Base-by-base conservation (phyloP, 2,888 invertebrate species). In the Autographa pulchrina region DNA sequence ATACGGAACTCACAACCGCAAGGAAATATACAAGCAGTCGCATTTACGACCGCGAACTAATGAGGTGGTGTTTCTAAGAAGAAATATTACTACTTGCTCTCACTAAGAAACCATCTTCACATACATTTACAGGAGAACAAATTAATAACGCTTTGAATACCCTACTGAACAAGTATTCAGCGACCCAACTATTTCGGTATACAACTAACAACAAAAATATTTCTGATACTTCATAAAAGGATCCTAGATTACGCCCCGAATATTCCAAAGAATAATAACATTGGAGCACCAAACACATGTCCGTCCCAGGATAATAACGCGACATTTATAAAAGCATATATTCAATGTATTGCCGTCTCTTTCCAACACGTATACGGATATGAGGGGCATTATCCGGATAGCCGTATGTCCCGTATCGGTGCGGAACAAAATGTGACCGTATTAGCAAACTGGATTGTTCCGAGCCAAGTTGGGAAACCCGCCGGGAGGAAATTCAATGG, bases 371-470 rank as follows among this genome's bases (percentile, higher is more conserved):
- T 52, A 52, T 75, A 16, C 62, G 38, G 60, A 83, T 68, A 68
- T 70, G 65, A 70, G 63, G 20, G 64, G 35, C 61, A 70, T 78
- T 75, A 78, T 78, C 75, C 58, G 71, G 67, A 80, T 72, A 80
- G 66, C 70, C 68, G 62, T 76, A 71, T 74, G 80, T 79, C 72
- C 68, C 70, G 64, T 76, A 81, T 78, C 41, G 74, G 78, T 13
- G 48, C 20, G 68, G 70, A 64, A 80, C 83, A 71, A 88, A 88
- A 88, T 86, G 83, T 80, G 81, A 85, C 84, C 86, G 88, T 87
- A 90, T 90, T 90, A 89, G 84, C 87, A 87, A 89, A 88, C 87
- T 81, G 81, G 83, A 89, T 89, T 90, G 90, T 89, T 87, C 88
- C 82, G 79, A 74, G 72, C 75, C 82, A 82, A 84, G 78, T 84